Conservation (phyloP, 2,797 vertebrate species). For the Neostethus bicornis region DNA sequence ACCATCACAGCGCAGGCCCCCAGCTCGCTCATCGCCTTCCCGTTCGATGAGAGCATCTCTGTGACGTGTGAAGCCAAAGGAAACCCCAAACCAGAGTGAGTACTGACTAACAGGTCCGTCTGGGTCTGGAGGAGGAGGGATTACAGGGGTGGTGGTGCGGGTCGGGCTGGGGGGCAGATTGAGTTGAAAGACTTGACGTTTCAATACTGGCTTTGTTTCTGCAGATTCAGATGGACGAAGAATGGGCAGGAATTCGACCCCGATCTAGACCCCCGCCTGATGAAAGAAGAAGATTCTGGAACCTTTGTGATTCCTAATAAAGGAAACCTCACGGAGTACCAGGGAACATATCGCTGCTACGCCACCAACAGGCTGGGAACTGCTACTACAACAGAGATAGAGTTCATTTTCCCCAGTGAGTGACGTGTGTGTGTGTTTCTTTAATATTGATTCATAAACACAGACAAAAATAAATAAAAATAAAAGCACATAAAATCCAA, state of each 20-base stretch:
- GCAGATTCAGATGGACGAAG: conserved; percentile 93
- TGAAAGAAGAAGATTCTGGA: conserved; percentile 84
- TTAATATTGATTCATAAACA: no score
- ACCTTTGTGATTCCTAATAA: conserved; percentile 92
- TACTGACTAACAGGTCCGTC: no score
- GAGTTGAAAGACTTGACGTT: conserved; percentile 31
- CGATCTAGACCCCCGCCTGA: conserved; percentile 83
- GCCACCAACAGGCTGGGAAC: conserved; percentile 89
- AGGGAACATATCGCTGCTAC: conserved; percentile 92
- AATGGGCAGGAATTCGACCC: conserved; percentile 89
- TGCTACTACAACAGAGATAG: conserved; percentile 91
- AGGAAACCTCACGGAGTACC: conserved; percentile 89
- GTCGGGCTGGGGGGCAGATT: no score
- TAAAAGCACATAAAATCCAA: no score
- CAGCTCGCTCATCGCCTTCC: conserved; percentile 87
- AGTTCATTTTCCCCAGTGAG: conserved; percentile 94
- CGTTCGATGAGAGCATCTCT: conserved; percentile 91
- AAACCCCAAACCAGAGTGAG: conserved; percentile 91
- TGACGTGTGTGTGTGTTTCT: conserved; percentile 47
- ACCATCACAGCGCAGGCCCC: conserved; percentile 87
- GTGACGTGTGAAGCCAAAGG: conserved; percentile 93
- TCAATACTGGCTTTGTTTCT: conserved; percentile 51
- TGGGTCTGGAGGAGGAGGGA: no score
- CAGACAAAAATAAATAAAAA: no score
- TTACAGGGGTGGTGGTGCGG: no score